phyloP scores from a whole-genome alignment of 2,888 invertebrate genomes.

The Panopea generosa region DNA sequence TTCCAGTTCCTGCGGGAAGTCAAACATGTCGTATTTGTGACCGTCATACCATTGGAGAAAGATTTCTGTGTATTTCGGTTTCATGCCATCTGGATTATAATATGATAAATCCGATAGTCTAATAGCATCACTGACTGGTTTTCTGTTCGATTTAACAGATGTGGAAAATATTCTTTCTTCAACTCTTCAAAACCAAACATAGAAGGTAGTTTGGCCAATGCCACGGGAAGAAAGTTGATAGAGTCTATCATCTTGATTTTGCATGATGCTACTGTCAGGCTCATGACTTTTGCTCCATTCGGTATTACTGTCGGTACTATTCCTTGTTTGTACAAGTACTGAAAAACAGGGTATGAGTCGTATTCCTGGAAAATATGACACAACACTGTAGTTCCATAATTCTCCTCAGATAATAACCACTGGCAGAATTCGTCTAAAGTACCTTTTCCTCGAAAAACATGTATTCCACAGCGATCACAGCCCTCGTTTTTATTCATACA shows the following conservation, averaged over 20 bases:
- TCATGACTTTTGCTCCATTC: slow-evolving; percentile 36
- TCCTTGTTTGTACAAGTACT: slow-evolving; percentile 23
- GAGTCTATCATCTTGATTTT: slow-evolving; percentile 30
- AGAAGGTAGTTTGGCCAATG: slow-evolving; percentile 44
- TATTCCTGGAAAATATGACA: slow-evolving; percentile 58
- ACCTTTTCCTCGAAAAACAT: slow-evolving; percentile 18
- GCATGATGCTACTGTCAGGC: slow-evolving; percentile 7
- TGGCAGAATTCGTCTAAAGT: slow-evolving; percentile 45
- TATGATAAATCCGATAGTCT: no score
- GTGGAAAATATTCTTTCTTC: slow-evolving; percentile 54
- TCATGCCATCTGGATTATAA: no score
- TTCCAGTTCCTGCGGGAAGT: no score
- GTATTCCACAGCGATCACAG: slow-evolving; percentile 33
- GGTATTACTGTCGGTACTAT: slow-evolving; percentile 24
- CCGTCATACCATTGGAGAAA: no score
- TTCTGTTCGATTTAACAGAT: slow-evolving; percentile 37
- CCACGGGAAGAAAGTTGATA: slow-evolving; percentile 47
- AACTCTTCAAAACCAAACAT: slow-evolving; percentile 51
- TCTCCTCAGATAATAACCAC: slow-evolving; percentile 41
- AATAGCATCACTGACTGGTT: slow-evolving; percentile 30
- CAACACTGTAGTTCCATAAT: slow-evolving; percentile 26
- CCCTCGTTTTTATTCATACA: slow-evolving; percentile 21
- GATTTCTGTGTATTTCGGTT: no score
- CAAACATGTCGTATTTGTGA: no score
- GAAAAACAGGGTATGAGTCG: slow-evolving; percentile 43